Base-by-base conservation (phyloP, 92 coral and sea anemone genomes). In the Ricordea florida region DNA sequence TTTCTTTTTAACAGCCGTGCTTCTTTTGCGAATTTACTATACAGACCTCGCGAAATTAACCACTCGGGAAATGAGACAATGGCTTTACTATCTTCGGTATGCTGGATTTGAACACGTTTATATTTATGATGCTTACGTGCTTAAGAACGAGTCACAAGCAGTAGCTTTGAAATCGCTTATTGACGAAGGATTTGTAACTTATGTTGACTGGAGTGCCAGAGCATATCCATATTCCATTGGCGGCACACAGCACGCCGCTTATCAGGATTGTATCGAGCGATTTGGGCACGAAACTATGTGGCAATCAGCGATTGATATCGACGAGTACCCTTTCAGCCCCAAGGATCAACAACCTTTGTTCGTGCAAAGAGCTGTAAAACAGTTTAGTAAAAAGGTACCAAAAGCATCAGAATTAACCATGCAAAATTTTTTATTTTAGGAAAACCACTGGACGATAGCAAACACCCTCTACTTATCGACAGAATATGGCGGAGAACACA, bases 1-100 rank as follows among this genome's bases (percentile, higher is more conserved):
- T 35, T 84, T 44, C 80, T 84, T 84, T 26, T 62, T 84, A 29
- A 84, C 89, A 78, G 89, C 89, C 57, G 89, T 84, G 30, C 73
- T 84, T 13, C 68, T 84, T 13, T 85, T 84, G 35, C 85, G 89
- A 32, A 78, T 84, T 28, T 84, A 84, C 41, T 27, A 37, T 31
- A 34, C 21, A 31, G 89, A 84, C 28, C 42, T 57, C 13, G 79
- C 91, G 21, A 51, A 82, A 45, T 80, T 86, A 2, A 38, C 91
- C 28, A 72, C 76, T 33, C 68, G 91, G 2, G 91, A 86, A 61
- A 30, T 86, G 82, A 57, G 58, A 17, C 92, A 86, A 37, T 80
- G 91, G 87, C 47, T 80, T 1, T 75, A 53, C 62, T 83, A 74
- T 15, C 33, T 74, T 25, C 90, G 83, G 21, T 85, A 79, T 66